phyloP scores from a whole-genome alignment of 1,140 invertebrate genomes.

The Lysiphlebus fabarum region DNA sequence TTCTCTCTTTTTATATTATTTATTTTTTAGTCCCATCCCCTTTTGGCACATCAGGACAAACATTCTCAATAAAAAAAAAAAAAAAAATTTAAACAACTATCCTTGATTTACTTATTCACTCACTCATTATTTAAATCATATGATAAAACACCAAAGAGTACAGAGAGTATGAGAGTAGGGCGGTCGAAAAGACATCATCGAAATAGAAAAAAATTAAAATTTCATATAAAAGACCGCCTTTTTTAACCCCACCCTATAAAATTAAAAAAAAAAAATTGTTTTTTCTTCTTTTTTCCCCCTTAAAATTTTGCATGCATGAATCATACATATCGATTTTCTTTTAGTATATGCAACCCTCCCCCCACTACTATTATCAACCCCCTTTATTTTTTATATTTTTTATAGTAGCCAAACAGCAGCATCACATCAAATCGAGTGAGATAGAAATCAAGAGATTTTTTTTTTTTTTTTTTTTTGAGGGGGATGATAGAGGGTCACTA shows the following conservation, averaged over 20 bases:
- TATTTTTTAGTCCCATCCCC: conserved; percentile 9
- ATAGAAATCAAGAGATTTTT: no score
- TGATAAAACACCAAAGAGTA: background rate
- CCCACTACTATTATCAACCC: conserved; percentile 15
- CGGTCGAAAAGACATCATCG: conserved; percentile 24
- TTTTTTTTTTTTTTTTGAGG: no score
- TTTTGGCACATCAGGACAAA: background rate
- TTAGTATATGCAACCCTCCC: conserved; percentile 22
- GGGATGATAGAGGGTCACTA: no score
- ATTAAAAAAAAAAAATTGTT: conserved; percentile 25
- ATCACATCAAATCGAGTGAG: no score
- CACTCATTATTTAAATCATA: no score
- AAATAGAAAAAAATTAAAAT: conserved; percentile 29
- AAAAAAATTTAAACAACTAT: no score
- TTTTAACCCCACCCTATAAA: conserved; percentile 26
- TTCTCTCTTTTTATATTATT: background rate
- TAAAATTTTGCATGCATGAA: conserved; percentile 41
- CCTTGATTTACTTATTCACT: no score
- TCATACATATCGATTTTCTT: conserved; percentile 58
- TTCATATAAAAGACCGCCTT: conserved; percentile 8
- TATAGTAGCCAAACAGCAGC: background rate
- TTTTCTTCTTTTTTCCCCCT: conserved; percentile 26
- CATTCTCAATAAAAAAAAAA: no score
- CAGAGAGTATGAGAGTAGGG: conserved; percentile 17
- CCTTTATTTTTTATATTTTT: conserved; percentile 2